Conservation (phyloP, 1,140 invertebrate genomes). For the Micrasema minimum region DNA sequence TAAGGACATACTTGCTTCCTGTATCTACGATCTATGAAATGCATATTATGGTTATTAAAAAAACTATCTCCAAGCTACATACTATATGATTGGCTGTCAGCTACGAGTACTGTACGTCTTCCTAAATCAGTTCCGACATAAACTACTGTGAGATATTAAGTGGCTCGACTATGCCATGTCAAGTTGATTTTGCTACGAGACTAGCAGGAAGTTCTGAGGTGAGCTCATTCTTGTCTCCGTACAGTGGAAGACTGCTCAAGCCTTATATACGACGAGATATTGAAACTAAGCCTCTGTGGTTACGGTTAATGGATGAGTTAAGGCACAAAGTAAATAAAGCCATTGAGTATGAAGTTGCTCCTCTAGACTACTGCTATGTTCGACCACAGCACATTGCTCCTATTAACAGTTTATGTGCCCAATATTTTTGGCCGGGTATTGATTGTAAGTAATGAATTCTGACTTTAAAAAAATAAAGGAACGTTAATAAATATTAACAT, state of each 20-base stretch:
- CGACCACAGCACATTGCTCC: constrained; percentile 88
- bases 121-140: no score
- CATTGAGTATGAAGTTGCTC: constrained; percentile 57
- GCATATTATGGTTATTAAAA: no score
- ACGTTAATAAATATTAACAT: no score
- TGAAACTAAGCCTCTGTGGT: constrained; percentile 73
- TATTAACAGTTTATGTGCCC: constrained; percentile 82
- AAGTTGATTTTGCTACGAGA: constrained; percentile 41
- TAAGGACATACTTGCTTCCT: no score
- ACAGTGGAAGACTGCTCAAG: constrained; percentile 75
- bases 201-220: constrained; percentile 56
- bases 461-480: no score
- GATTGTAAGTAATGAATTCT: constrained; percentile 82
- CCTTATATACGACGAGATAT: constrained; percentile 82
- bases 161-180: constrained; percentile 28
- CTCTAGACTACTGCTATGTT: constrained; percentile 83
- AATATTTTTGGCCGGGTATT: constrained; percentile 92
- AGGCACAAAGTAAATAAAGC: constrained; percentile 70
- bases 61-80: no score
- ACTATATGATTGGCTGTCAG: no score
- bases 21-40: no score
- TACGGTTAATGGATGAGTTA: constrained; percentile 78
- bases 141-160: constrained; percentile 27
- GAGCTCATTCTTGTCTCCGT: constrained; percentile 69
- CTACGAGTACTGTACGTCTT: no score